phyloP scores from a whole-genome alignment of 1,140 invertebrate species.

The Ectropis grisescens region DNA sequence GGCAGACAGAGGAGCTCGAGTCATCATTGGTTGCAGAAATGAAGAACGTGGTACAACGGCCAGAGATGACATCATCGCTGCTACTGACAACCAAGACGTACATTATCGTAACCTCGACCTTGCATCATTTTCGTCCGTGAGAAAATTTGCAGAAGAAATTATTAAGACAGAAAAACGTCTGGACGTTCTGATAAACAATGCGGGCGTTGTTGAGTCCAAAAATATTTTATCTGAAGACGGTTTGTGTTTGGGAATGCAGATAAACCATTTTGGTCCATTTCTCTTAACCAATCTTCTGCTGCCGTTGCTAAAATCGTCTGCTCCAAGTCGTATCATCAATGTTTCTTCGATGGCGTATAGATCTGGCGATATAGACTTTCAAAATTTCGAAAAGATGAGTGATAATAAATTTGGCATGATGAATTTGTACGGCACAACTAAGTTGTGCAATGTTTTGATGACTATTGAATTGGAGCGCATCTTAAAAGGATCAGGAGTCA shows the following conservation, averaged over 20 bases:
- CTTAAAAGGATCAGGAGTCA: constrained; percentile 80
- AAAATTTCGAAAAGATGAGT: constrained; percentile 73
- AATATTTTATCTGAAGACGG: constrained; percentile 76
- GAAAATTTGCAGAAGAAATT: constrained; percentile 75
- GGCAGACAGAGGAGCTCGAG: constrained; percentile 77
- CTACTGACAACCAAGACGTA: constrained; percentile 62
- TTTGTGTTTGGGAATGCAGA: constrained; percentile 85
- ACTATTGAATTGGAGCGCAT: constrained; percentile 81
- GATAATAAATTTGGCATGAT: constrained; percentile 61
- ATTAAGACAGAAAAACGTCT: constrained; percentile 76
- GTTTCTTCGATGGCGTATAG: constrained; percentile 85
- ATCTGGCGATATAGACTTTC: constrained; percentile 77
- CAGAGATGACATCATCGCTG: constrained; percentile 56
- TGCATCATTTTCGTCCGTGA: constrained; percentile 81
- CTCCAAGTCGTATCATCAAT: too few species aligned
- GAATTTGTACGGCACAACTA: constrained; percentile 77
- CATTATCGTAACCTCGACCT: constrained; percentile 75
- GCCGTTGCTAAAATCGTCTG: constrained; percentile 82
- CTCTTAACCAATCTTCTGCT: constrained; percentile 78
- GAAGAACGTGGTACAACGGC: constrained; percentile 59
- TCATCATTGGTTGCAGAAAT: constrained; percentile 88
- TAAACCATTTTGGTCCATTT: constrained; percentile 90
- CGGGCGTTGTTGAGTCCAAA: constrained; percentile 68
- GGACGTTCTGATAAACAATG: constrained; percentile 88
- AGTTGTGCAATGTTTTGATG: constrained; percentile 89